A percentile compares a stretch with the other conserved stretches of the same genome.
Conservation (phyloP, 2,888 invertebrate species). For the Parelbella ahira region DNA sequence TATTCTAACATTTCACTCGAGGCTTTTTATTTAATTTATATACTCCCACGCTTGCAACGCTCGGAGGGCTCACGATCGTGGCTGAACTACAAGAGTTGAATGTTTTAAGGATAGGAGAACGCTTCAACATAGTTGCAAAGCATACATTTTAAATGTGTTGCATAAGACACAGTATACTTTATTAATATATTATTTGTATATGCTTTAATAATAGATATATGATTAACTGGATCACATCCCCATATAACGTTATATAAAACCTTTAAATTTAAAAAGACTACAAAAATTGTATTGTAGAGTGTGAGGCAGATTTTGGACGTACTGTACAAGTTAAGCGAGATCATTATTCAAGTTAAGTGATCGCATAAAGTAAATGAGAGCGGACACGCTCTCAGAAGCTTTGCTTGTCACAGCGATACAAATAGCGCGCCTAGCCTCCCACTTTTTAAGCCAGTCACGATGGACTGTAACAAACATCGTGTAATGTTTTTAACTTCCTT, state of each 20-base stretch:
- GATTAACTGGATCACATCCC: too few species aligned
- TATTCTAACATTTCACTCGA: background rate
- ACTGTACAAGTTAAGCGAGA: conserved; percentile 6
- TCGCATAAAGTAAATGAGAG: conserved; percentile 18
- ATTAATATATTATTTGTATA: too few species aligned
- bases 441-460: conserved; percentile 15
- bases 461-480: background rate
- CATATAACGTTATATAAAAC: too few species aligned
- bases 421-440: conserved; percentile 18
- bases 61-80: conserved; percentile 12
- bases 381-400: conserved; percentile 20
- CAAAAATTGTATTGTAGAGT: too few species aligned
- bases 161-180: too few species aligned
- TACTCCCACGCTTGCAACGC: conserved; percentile 11
- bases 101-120: conserved; percentile 8
- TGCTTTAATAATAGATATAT: too few species aligned
- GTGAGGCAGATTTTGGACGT: conserved; percentile 9
- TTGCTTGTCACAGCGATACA: conserved; percentile 20
- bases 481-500: conserved; percentile 10
- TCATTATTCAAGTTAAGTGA: conserved; percentile 21
- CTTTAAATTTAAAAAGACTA: too few species aligned
- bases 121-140: background rate
- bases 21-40: conserved; percentile 11
- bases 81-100: background rate
- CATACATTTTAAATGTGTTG: too few species aligned